A percentile compares a stretch with the other conserved stretches of the same genome.
Evolutionary conservation across 2,888 invertebrate species (phyloP).

Genomic region (Pseudolycoriella hygida): DNA sequence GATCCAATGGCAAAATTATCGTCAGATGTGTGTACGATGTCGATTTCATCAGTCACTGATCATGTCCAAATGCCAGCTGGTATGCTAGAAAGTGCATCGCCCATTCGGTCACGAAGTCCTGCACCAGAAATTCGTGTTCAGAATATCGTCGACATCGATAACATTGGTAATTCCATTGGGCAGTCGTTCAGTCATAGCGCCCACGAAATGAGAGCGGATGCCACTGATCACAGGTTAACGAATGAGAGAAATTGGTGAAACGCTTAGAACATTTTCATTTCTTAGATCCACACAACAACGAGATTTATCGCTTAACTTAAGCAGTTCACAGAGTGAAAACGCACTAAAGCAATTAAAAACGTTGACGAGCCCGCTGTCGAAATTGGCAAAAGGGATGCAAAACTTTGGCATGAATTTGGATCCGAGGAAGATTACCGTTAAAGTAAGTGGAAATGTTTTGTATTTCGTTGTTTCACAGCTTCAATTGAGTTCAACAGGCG

Average conservation of each 20-base stretch:
- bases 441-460: neutral
- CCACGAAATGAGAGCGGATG: slow-evolving; percentile 5
- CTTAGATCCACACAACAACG: slow-evolving; percentile 12
- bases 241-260: neutral
- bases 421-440: slow-evolving; percentile 41
- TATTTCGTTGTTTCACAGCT: too few relatives aligned
- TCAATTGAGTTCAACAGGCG: too few relatives aligned
- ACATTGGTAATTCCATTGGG: slow-evolving; percentile 20
- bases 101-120: slow-evolving; percentile 27
- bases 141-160: slow-evolving; percentile 15
- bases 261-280: neutral
- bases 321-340: slow-evolving; percentile 63
- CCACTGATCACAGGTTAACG: slow-evolving; percentile 3
- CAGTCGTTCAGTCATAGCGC: slow-evolving; percentile 44
- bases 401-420: slow-evolving; percentile 70
- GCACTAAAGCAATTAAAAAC: slow-evolving; percentile 50
- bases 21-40: slow-evolving; percentile 25
- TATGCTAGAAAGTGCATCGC: slow-evolving; percentile 21
- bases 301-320: slow-evolving; percentile 52
- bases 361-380: slow-evolving; percentile 58
- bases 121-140: slow-evolving; percentile 38
- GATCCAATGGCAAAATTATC: slow-evolving; percentile 28
- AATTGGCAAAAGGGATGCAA: slow-evolving; percentile 74
- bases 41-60: slow-evolving; percentile 28
- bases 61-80: slow-evolving; percentile 25